phyloP scores from a whole-genome alignment of 2,888 invertebrate species.

The Napeogenes sylphis region DNA sequence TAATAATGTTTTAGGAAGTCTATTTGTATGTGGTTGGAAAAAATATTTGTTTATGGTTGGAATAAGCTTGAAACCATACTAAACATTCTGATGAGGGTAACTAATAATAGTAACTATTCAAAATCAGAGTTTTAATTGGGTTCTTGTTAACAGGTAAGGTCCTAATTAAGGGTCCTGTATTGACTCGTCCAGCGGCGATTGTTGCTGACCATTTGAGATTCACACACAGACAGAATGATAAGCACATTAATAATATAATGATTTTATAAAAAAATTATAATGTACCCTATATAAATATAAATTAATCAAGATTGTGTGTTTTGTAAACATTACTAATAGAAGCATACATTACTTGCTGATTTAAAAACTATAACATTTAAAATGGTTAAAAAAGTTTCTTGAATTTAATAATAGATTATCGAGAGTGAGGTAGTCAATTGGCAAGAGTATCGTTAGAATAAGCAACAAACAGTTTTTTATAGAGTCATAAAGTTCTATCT shows the following conservation, averaged over 20 bases:
- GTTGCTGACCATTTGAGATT: slow-evolving; percentile 56
- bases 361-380: too few species aligned
- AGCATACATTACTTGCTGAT: too few species aligned
- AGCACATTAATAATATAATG: not conserved
- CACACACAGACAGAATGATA: slow-evolving; percentile 32
- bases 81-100: slow-evolving; percentile 25
- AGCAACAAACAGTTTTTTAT: too few species aligned
- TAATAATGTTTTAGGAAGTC: not conserved
- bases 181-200: slow-evolving; percentile 56
- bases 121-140: slow-evolving; percentile 68
- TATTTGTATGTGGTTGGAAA: too few species aligned
- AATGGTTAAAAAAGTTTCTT: too few species aligned
- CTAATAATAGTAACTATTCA: slow-evolving; percentile 63
- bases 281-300: too few species aligned
- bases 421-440: too few species aligned
- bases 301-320: not conserved
- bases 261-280: not conserved
- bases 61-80: not conserved
- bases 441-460: too few species aligned
- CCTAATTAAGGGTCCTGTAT: slow-evolving; percentile 66
- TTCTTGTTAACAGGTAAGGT: slow-evolving; percentile 48
- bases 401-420: too few species aligned
- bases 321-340: too few species aligned
- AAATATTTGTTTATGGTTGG: too few species aligned
- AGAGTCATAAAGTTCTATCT: too few species aligned